Evolutionary conservation across 1,140 invertebrate species (phyloP), one percentile per base, ranked within the genome.

Genomic region (Geopemphigus sp.): DNA sequence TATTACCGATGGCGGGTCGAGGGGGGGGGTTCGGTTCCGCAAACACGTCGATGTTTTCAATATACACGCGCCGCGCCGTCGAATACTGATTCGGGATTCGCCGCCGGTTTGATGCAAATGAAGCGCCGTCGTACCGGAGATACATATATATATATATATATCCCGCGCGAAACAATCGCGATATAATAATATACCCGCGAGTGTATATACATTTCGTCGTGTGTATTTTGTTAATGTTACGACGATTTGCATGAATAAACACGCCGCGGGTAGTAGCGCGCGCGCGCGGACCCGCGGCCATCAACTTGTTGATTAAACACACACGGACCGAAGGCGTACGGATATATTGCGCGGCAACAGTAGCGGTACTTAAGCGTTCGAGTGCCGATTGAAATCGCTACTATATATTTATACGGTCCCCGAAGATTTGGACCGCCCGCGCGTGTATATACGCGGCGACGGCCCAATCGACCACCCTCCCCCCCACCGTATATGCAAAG

Each of bases 301-400:
- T 74, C 72, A 74, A 74, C 72, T 74, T 74, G 72, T 74, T 74
- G 72, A 74, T 74, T 74, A 74, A 74, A 74, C 72, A 57, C 57
- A 74, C 72, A 57, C 57, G 5, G 39, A n/a, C 39, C 64, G 10
- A 45, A 6, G 11, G n/a, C 8, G n/a, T n/a, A 17, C 19, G n/a
- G 12, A 1, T 45, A 39, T 19, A 19, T 4, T 63, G 15, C 6
- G 26, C 24, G 26, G 59, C 26, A 15, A 10, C 22, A 22, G 45
- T 39, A 47, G 32, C 29, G 26, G 64, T 68, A n/a, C 39, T 68
- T 47, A 68, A 68, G 64, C 26, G 45, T 39, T 68, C 22, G 39
- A 68, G 39, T 22, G 6, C 39, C 64, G 64, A 68, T 68, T 68
- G 64, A 68, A 68, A 68, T 68, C 64, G 64, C 22, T 47, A 68